Conservation (phyloP, 2,888 invertebrate species). For the Stenurella melanura region DNA sequence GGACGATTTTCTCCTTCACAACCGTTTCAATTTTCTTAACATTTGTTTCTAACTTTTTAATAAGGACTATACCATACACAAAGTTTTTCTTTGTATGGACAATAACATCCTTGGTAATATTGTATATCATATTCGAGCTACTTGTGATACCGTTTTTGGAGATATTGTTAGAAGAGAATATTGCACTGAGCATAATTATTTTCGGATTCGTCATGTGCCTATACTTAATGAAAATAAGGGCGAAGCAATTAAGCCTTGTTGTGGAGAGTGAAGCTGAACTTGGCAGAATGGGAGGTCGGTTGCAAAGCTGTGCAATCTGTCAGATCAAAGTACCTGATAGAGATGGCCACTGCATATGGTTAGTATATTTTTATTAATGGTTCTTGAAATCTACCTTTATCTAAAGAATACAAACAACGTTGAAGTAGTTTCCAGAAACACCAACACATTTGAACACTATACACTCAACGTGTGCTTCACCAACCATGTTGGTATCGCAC, state of each 20-base stretch:
- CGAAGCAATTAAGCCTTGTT: constrained; percentile 60
- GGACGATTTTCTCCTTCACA: constrained; percentile 68
- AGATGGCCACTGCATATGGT: constrained; percentile 89
- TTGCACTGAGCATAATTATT: constrained; percentile 75
- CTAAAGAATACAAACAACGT: too few species aligned
- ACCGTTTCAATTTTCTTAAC: constrained; percentile 65
- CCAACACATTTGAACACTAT: too few species aligned
- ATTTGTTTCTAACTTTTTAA: constrained; percentile 65
- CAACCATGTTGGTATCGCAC: too few species aligned
- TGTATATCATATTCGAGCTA: constrained; percentile 83
- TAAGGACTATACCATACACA: constrained; percentile 72
- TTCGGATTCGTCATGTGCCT: constrained; percentile 73
- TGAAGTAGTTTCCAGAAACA: too few species aligned
- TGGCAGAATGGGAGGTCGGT: constrained; percentile 77
- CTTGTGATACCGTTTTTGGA: constrained; percentile 83
- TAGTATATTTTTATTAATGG: constrained; percentile 61
- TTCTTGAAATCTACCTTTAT: too few species aligned
- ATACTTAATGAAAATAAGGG: constrained; percentile 67
- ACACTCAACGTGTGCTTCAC: too few species aligned
- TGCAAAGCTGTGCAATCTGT: constrained; percentile 89
- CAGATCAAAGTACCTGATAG: constrained; percentile 86
- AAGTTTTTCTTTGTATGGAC: constrained; percentile 87
- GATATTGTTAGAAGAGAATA: constrained; percentile 81
- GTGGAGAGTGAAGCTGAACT: constrained; percentile 68
- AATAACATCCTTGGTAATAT: constrained; percentile 79